These are phyloP conservation scores for Cheilosia impressa DNA, from an alignment of 2,888 invertebrate species.

Conservation along the genomic window DNA sequence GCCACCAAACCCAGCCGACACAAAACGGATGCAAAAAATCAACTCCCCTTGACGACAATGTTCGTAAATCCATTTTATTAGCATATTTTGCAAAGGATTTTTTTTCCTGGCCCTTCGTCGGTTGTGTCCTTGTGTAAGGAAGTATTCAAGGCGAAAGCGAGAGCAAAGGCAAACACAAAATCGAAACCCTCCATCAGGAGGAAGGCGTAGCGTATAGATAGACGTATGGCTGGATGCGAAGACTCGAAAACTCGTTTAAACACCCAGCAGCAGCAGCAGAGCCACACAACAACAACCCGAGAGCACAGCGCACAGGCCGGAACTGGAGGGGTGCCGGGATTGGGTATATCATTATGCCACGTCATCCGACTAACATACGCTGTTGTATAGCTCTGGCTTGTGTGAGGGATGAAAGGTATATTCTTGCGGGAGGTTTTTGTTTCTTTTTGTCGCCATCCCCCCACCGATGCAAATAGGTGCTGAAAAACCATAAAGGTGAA, in stretches of 20 bases:
- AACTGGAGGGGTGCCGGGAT: neutral
- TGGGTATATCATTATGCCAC: slow-evolving; percentile 28
- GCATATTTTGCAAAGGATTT: slow-evolving; percentile 51
- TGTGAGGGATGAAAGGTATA: neutral
- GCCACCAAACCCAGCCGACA: slow-evolving; percentile 11
- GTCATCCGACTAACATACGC: slow-evolving; percentile 36
- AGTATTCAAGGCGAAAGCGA: neutral
- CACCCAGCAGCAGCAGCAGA: neutral
- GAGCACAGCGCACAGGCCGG: neutral
- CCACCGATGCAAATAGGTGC: slow-evolving; percentile 29
- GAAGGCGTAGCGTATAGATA: neutral
- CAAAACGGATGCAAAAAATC: slow-evolving; percentile 37
- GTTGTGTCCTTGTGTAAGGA: slow-evolving; percentile 15
- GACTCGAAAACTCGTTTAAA: slow-evolving; percentile 27
- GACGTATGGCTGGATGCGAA: slow-evolving; percentile 3
- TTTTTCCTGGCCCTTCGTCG: neutral
- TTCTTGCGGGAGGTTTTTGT: neutral
- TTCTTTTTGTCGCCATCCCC: slow-evolving; percentile 17
- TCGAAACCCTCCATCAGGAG: neutral
- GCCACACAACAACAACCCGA: neutral
- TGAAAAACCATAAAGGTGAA: slow-evolving; percentile 28
- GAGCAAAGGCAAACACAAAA: slow-evolving; percentile 9
- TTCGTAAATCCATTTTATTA: slow-evolving; percentile 67
- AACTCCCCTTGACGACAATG: slow-evolving; percentile 42
- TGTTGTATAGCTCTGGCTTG: neutral